These are phyloP conservation scores for Rotaria socialis DNA, from an alignment of 2,888 invertebrate genomes.

Conservation along the genomic window DNA sequence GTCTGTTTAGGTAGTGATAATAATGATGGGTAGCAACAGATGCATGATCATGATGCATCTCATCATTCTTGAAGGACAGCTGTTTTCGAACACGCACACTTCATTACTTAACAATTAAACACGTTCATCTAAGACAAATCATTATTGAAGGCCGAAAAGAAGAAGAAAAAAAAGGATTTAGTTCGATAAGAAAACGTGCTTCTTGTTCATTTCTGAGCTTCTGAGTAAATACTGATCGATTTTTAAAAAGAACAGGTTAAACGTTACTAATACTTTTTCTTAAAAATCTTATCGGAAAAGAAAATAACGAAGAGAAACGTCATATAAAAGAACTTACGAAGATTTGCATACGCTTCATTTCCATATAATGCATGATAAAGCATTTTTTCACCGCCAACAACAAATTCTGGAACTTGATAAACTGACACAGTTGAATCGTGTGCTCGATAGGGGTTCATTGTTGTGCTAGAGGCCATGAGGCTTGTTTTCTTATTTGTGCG, in stretches of 20 bases:
- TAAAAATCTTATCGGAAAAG: neutral
- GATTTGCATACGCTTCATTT: conserved; percentile 18
- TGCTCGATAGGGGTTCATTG: neutral
- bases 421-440: neutral
- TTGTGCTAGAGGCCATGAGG: neutral
- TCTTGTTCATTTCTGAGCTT: neutral
- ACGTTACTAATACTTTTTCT: neutral
- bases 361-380: conserved; percentile 27
- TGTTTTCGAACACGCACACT: neutral
- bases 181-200: neutral
- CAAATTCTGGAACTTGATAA: conserved; percentile 16
- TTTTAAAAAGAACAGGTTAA: neutral
- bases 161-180: neutral
- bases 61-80: neutral
- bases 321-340: neutral
- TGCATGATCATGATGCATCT: neutral
- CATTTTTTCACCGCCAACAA: conserved; percentile 14
- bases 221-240: neutral
- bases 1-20: neutral
- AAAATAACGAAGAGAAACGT: neutral
- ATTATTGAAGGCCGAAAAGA: neutral
- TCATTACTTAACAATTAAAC: conserved; percentile 17
- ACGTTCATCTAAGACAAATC: conserved; percentile 16
- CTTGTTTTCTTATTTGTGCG: neutral
- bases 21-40: conserved; percentile 10